Evolutionary conservation across 2,113 vertebrate species (phyloP).

Genomic region (Jacana jacana): DNA sequence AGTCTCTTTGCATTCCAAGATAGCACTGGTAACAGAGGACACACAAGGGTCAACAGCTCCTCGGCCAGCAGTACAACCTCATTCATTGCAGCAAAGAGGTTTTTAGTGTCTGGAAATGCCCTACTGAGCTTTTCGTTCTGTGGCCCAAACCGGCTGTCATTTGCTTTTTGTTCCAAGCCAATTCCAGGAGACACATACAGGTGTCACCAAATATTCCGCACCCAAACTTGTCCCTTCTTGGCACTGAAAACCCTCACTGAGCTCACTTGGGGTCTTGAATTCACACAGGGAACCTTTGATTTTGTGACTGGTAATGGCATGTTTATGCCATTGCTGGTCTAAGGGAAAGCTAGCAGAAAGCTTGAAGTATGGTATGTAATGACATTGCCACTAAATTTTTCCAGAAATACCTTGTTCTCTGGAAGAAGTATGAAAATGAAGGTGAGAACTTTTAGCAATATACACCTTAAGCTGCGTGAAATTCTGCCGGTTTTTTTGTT

Average conservation of each 20-base stretch:
- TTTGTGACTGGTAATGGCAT: neutral
- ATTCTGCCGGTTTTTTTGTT: neutral
- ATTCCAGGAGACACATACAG: neutral
- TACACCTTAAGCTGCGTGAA: neutral
- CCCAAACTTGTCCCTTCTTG: neutral
- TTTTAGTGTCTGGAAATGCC: conserved; percentile 25
- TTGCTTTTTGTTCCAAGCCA: neutral
- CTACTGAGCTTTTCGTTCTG: neutral
- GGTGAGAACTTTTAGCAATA: neutral
- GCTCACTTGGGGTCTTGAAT: neutral
- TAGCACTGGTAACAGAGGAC: conserved; percentile 50
- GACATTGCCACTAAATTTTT: neutral
- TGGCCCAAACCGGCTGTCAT: neutral
- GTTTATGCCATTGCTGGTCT: neutral
- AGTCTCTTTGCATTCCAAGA: conserved; percentile 63
- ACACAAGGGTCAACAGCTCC: conserved; percentile 38
- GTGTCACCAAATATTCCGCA: neutral
- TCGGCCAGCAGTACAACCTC: conserved; percentile 13
- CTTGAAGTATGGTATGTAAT: neutral
- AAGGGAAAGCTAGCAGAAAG: neutral
- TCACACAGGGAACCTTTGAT: neutral
- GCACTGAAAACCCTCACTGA: neutral
- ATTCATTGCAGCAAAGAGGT: conserved; percentile 25
- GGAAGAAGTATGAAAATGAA: neutral
- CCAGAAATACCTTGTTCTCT: neutral